A percentile compares a stretch with the other conserved stretches of the same genome.
Evolutionary conservation across 2,113 vertebrate genomes (phyloP).

Genomic region (Phalacrocorax brasilianus): DNA sequence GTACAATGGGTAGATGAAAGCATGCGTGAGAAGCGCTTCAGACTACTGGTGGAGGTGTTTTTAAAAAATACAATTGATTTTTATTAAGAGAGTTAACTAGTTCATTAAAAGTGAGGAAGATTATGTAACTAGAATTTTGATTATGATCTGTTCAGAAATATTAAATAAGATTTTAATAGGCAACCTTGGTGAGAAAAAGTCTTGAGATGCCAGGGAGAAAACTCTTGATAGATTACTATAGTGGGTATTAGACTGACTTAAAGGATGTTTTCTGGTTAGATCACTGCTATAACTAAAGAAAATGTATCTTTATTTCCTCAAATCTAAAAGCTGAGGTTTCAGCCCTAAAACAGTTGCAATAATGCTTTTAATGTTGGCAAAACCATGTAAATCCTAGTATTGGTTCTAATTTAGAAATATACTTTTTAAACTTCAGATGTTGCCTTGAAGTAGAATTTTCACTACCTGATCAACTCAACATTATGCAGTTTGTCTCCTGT

Average conservation of each 20-base stretch:
- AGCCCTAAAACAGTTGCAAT: neutral
- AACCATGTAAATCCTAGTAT: accelerated
- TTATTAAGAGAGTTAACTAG: neutral
- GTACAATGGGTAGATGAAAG: accelerated
- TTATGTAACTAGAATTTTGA: neutral
- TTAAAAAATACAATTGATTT: neutral
- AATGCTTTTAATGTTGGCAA: neutral
- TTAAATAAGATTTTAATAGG: neutral
- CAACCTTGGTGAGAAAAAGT: neutral
- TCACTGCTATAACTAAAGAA: neutral
- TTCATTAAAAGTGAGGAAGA: neutral
- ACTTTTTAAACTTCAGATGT: neutral
- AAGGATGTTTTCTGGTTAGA: neutral
- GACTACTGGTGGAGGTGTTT: neutral
- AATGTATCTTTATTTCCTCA: neutral
- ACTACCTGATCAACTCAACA: neutral
- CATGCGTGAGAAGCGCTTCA: neutral
- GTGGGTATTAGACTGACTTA: accelerated
- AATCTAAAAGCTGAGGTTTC: neutral
- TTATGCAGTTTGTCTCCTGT: neutral
- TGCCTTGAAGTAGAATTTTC: neutral
- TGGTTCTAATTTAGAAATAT: neutral
- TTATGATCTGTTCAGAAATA: accelerated
- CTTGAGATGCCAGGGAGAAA: neutral
- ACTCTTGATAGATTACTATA: neutral